Evolutionary conservation across 2,797 vertebrate genomes (phyloP), one percentile per base, ranked within the genome.

Genomic region (Typhlichthys eigenmanni): DNA sequence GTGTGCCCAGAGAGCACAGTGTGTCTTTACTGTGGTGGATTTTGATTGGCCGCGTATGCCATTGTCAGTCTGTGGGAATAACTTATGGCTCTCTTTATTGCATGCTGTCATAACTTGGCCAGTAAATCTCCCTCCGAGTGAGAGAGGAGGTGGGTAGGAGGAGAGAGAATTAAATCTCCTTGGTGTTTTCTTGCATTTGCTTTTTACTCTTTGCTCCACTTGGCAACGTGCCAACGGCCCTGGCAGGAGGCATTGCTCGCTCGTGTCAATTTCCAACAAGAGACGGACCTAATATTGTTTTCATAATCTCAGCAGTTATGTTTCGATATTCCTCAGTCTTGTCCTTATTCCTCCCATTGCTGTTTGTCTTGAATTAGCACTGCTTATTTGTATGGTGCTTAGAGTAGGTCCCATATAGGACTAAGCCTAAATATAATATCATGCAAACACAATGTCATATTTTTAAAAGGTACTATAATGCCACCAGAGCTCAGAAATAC

Each of bases 11-110:
- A 19, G 19, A 19, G 19, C 19, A 19, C 19, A 19, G 19, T 19
- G 19, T 19, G 2, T 61, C 74, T 87, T 85, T 80, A 81, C 72
- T 74, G 71, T 52, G 63, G 60, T 62, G 51, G 73, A 84, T 86
- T 71, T 69, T 82, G 81, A 87, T 87, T 87, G 79, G 76, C 72
- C 59, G 51, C 0, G 56, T 72, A 66, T 55, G 62, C 66, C 73
- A 64, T 74, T 82, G 87, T 84, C 77, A 70, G 76, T 64, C 78
- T 38, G 62, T 64, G 46, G 53, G 71, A 67, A 71, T 85, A 71
- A 90, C 85, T 84, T 85, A 88, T 85, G 84, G 74, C 75, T 54
- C 72, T 71, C 65, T 74, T 85, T 88, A 87, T 80, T 85, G 85
- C 66, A 60, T 29, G 67, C 77, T 85, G 87, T 89, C 87, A 89